phyloP scores from a whole-genome alignment of 30 jellyfish, hydroid and myxozoan species.

The Turritopsis rubra region DNA sequence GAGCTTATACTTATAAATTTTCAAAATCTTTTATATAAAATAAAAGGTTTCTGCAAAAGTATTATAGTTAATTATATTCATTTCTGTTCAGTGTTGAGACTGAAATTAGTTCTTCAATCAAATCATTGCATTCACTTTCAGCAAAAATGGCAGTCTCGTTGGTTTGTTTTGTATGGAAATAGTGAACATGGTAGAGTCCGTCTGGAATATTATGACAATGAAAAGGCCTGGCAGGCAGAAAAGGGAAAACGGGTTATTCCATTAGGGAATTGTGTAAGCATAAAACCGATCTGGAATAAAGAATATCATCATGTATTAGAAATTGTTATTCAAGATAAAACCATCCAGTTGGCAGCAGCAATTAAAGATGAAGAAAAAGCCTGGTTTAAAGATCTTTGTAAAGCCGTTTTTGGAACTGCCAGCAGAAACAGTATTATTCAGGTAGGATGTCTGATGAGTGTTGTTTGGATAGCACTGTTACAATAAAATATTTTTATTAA shows the following conservation, averaged over 20 bases:
- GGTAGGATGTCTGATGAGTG: slow-evolving; percentile 18
- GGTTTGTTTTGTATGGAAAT: slow-evolving; percentile 92
- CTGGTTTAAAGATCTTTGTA: slow-evolving; percentile 90
- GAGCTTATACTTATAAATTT: too few species aligned
- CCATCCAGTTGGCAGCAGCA: slow-evolving; percentile 90
- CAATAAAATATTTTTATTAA: too few species aligned
- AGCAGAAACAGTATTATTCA: slow-evolving; percentile 85
- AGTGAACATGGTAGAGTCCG: slow-evolving; percentile 96
- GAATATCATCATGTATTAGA: slow-evolving; percentile 90
- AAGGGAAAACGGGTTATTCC: slow-evolving; percentile 93
- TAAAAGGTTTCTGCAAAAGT: too few species aligned
- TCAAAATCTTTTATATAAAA: too few species aligned
- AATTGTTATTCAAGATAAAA: slow-evolving; percentile 87
- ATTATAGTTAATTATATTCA: too few species aligned
- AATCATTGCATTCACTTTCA: neutral
- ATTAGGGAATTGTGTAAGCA: slow-evolving; percentile 89
- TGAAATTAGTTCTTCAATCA: neutral
- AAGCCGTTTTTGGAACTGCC: slow-evolving; percentile 90
- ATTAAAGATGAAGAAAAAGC: slow-evolving; percentile 92
- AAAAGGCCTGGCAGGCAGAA: slow-evolving; percentile 90
- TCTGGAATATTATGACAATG: slow-evolving; percentile 88
- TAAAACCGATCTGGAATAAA: slow-evolving; percentile 96
- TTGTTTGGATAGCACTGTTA: neutral
- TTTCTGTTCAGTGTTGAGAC: neutral
- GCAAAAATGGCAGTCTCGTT: slow-evolving; percentile 97